Conservation (phyloP, 2,113 vertebrate species). For the Leiothrix lutea region DNA sequence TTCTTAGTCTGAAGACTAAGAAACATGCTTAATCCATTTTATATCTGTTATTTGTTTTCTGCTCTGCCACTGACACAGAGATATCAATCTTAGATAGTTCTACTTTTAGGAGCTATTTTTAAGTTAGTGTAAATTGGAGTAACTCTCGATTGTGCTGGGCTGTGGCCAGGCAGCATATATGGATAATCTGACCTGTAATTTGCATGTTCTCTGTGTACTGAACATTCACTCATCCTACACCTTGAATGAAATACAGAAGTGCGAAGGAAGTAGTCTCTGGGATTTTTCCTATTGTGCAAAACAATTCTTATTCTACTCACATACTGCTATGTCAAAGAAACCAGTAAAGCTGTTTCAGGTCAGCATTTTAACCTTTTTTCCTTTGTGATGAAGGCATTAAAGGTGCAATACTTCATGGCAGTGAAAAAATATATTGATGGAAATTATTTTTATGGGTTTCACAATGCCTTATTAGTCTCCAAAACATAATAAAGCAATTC, state of each 20-base stretch:
- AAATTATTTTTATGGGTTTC: background rate
- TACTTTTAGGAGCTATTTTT: background rate
- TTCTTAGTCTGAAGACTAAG: background rate
- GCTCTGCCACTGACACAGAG: background rate
- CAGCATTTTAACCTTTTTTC: background rate
- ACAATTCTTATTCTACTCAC: background rate
- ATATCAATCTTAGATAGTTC: background rate
- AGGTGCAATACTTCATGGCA: background rate
- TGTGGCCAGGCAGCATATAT: background rate
- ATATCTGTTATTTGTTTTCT: background rate
- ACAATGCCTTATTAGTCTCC: background rate
- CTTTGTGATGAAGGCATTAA: background rate
- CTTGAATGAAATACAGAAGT: background rate
- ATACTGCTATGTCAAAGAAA: background rate
- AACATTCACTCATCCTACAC: background rate
- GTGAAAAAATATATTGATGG: background rate
- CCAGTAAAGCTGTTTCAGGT: background rate
- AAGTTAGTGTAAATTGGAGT: background rate
- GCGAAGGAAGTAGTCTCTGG: background rate
- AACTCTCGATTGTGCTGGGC: background rate
- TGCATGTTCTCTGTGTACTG: background rate
- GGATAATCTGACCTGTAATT: background rate
- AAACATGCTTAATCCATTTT: background rate
- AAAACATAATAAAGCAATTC: background rate
- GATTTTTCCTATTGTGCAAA: background rate